Evolutionary conservation across 2,113 vertebrate genomes (phyloP), one percentile per base, ranked within the genome.

Genomic region (Notiomystis cincta): DNA sequence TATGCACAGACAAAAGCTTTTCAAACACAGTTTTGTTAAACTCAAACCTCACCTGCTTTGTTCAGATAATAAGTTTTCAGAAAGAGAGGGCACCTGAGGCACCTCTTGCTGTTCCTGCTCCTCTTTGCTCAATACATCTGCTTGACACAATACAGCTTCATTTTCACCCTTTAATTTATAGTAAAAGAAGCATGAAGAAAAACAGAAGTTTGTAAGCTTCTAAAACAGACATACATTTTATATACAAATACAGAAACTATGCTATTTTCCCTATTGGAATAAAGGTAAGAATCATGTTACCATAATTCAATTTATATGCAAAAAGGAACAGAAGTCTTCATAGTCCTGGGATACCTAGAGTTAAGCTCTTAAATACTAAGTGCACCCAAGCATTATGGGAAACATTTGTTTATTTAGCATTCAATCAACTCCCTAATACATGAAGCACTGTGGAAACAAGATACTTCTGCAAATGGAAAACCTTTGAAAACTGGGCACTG

Each of bases 21-120:
- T 60, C 21, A 91, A 54, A 73, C 5, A 3, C 9, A 10, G 33
- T 37, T 94, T 93, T 86, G 61, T 75, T 61, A 35, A 94, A 93
- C 75, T 93, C 16, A 31, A 91, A 73, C 33, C 97, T 96, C 38
- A 98, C 98, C 97, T 97, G 82, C 38, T 96, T 72, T 85, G 67
- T 67, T 95, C 95, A 95, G 57, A 42, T 61, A 94, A 5, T 28
- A 62, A 11, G 19, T 83, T 87, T 87, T 72, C 93, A 91, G 69
- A 89, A 67, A 53, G 37, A 80, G 48, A 69, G 33, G 95, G 76
- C 76, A 90, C 8, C 54, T 38, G 78, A 91, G 86, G 40, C 3
- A 24, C 50, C 54, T 92, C 95, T 87, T 69, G 84, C 73, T 76
- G 82, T 35, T 89, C 42, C 4, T 70, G 45, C 40, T 95, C 96